These are phyloP conservation scores for Mormyrops boulengeri DNA, from an alignment of 2,797 vertebrate genomes.

Conservation along the genomic window DNA sequence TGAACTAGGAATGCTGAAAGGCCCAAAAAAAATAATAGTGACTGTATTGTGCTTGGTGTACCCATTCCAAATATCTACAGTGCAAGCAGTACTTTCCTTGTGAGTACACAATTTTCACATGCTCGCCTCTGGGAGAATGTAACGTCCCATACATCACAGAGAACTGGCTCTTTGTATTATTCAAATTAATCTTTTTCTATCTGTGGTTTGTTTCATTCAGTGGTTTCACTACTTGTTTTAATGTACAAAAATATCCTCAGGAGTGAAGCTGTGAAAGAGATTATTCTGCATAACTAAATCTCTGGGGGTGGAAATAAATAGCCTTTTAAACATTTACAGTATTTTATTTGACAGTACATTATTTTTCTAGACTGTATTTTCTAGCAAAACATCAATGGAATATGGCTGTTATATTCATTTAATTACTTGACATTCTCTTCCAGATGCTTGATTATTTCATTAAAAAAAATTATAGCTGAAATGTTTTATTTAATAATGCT, in stretches of 20 bases:
- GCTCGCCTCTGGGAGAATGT: neutral
- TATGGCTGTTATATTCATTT: neutral
- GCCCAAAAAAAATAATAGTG: neutral
- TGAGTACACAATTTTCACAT: neutral
- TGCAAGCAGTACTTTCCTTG: neutral
- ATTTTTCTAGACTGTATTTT: neutral
- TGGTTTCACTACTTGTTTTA: neutral
- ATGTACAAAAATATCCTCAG: constrained; percentile 1
- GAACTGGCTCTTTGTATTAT: neutral
- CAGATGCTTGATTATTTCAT: neutral
- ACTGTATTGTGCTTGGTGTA: neutral
- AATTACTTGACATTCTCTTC: neutral
- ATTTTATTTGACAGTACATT: neutral
- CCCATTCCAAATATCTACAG: neutral
- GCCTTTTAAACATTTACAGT: neutral
- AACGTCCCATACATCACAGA: neutral
- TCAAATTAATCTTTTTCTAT: constrained; percentile 3
- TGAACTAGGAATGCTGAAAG: neutral
- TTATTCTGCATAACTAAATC: neutral
- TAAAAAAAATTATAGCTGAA: neutral
- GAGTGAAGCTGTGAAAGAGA: neutral
- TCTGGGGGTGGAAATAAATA: neutral
- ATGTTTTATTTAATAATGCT: neutral
- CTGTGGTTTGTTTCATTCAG: neutral
- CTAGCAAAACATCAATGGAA: neutral